Conservation (phyloP, 2,113 vertebrate genomes). For the Egretta garzetta region DNA sequence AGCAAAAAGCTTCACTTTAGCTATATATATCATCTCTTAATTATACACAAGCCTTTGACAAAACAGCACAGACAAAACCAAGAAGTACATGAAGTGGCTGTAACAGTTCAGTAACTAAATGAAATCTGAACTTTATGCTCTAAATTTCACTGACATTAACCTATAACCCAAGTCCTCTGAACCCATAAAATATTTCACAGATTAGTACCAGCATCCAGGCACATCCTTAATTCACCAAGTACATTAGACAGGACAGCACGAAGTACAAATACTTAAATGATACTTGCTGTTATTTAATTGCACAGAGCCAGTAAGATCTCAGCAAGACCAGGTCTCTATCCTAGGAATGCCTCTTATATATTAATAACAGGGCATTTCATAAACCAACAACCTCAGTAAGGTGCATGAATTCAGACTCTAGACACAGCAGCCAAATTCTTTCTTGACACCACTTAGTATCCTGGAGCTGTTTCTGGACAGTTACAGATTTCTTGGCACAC, state of each 20-base stretch:
- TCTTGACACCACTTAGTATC: not conserved
- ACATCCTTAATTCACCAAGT: not conserved
- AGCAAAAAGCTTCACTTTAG: not conserved
- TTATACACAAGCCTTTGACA: not conserved
- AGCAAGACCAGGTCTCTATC: not conserved
- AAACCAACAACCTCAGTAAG: not conserved
- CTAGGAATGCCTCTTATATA: not conserved
- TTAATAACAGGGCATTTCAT: not conserved
- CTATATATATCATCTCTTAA: not conserved
- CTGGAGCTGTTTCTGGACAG: not conserved
- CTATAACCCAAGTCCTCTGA: not conserved
- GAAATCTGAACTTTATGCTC: not conserved
- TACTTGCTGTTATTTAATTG: not conserved
- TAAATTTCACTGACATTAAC: not conserved
- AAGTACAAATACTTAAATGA: not conserved
- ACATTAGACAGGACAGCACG: not conserved
- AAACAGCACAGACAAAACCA: not conserved
- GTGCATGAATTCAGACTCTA: not conserved
- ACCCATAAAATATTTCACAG: not conserved
- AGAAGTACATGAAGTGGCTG: not conserved
- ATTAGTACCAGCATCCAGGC: not conserved
- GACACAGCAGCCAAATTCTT: not conserved
- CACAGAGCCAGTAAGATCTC: not conserved
- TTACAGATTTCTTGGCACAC: not conserved
- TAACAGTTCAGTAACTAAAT: not conserved